Conservation (phyloP, 2,888 invertebrate genomes). For the Atherix ibis region DNA sequence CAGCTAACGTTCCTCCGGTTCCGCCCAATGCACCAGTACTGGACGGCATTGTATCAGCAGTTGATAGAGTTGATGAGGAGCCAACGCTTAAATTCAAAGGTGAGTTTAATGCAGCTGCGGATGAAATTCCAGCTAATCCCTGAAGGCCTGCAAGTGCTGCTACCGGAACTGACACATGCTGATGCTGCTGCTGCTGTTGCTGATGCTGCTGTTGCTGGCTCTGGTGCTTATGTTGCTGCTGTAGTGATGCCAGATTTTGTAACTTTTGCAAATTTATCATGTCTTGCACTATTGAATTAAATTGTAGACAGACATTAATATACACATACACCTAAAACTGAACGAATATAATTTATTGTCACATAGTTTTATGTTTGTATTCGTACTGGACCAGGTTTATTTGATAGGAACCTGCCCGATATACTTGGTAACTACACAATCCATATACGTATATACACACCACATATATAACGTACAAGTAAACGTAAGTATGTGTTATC, state of each 20-base stretch:
- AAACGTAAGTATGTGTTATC: no score
- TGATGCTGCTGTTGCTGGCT: slow-evolving; percentile 19
- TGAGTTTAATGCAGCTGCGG: slow-evolving; percentile 53
- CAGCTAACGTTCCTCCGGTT: slow-evolving; percentile 42
- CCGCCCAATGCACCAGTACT: slow-evolving; percentile 25
- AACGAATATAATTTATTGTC: not conserved
- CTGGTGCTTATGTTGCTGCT: slow-evolving; percentile 35
- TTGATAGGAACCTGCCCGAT: no score
- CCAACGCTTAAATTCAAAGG: slow-evolving; percentile 72
- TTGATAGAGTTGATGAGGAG: slow-evolving; percentile 21
- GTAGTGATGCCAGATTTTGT: slow-evolving; percentile 61
- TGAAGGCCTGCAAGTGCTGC: slow-evolving; percentile 49
- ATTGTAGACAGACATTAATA: slow-evolving; percentile 11
- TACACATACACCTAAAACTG: not conserved
- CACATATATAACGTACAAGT: no score
- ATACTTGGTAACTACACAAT: no score
- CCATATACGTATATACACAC: no score
- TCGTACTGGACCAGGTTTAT: no score
- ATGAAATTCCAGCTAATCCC: slow-evolving; percentile 34
- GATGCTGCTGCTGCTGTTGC: slow-evolving; percentile 19
- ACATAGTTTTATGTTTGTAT: no score
- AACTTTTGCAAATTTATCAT: slow-evolving; percentile 44
- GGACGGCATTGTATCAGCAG: slow-evolving; percentile 41
- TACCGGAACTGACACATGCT: slow-evolving; percentile 35
- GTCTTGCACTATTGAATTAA: slow-evolving; percentile 29